These are phyloP conservation scores for Caligus rogercresseyi DNA, from an alignment of 1,140 invertebrate species.

Conservation along the genomic window DNA sequence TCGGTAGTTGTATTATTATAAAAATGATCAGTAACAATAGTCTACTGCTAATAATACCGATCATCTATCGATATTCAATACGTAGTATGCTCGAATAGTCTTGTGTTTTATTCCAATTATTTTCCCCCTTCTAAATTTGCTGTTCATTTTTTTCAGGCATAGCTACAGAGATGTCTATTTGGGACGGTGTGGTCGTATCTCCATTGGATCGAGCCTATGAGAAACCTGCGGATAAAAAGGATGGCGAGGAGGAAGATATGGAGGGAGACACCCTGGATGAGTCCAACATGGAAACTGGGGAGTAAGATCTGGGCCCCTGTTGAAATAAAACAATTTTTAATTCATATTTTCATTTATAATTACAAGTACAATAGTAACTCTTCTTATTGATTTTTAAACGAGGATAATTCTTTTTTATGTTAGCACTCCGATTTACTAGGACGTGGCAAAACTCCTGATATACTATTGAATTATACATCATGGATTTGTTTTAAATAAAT, in stretches of 20 bases:
- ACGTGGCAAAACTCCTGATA: neutral
- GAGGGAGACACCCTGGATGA: slow-evolving; percentile 21
- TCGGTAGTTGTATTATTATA: no score
- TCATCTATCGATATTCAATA: no score
- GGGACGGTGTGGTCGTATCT: slow-evolving; percentile 82
- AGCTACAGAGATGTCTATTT: slow-evolving; percentile 58
- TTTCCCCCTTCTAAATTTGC: no score
- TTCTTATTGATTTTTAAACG: neutral
- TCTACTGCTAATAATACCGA: no score
- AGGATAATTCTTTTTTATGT: neutral
- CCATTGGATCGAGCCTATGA: slow-evolving; percentile 79
- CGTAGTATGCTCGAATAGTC: no score
- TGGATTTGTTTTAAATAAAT: no score
- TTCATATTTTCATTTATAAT: no score
- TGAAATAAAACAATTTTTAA: no score
- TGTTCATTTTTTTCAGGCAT: neutral
- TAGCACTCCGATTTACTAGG: neutral
- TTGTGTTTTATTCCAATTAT: no score
- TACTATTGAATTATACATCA: neutral
- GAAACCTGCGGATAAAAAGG: slow-evolving; percentile 40
- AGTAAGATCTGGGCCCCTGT: no score
- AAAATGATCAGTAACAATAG: no score
- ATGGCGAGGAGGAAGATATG: slow-evolving; percentile 34
- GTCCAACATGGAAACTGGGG: neutral
- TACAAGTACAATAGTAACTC: no score